phyloP scores from a whole-genome alignment of 2,888 invertebrate species.

The Timema cristinae region DNA sequence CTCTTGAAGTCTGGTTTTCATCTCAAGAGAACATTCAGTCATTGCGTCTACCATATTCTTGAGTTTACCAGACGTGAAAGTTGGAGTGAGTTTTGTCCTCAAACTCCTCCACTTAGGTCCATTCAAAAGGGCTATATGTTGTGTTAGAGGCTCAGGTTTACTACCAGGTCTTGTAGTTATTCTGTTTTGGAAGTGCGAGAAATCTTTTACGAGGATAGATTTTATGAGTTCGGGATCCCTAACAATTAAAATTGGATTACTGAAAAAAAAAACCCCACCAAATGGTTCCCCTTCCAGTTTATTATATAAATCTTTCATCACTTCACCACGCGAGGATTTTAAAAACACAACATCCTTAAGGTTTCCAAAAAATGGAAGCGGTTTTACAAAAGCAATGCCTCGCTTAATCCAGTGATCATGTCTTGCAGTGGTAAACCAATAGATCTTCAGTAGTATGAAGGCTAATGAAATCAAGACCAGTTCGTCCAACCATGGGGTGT shows the following conservation, averaged over 20 bases:
- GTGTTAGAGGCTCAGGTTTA: conserved; percentile 38
- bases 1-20: conserved; percentile 42
- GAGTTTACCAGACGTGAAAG: conserved; percentile 53
- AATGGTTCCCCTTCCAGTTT: conserved; percentile 8
- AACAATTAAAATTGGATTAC: conserved; percentile 31
- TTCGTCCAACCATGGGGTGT: too few relatives aligned
- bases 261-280: conserved; percentile 10
- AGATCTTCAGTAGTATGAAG: not conserved
- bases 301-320: conserved; percentile 13
- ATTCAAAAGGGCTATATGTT: conserved; percentile 46
- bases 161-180: not conserved
- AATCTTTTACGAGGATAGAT: conserved; percentile 19
- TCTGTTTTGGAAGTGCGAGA: conserved; percentile 25
- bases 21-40: conserved; percentile 46
- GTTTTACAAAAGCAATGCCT: conserved; percentile 22
- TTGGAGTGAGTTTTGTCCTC: conserved; percentile 51
- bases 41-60: conserved; percentile 51
- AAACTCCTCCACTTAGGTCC: conserved; percentile 52
- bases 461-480: too few relatives aligned
- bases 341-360: conserved; percentile 21
- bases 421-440: conserved; percentile 19
- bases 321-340: conserved; percentile 15
- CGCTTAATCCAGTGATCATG: conserved; percentile 22
- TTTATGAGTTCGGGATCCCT: conserved; percentile 19
- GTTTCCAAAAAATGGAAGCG: conserved; percentile 26